phyloP scores from a whole-genome alignment of 2,888 invertebrate genomes.

The Melinaea marsaeus region DNA sequence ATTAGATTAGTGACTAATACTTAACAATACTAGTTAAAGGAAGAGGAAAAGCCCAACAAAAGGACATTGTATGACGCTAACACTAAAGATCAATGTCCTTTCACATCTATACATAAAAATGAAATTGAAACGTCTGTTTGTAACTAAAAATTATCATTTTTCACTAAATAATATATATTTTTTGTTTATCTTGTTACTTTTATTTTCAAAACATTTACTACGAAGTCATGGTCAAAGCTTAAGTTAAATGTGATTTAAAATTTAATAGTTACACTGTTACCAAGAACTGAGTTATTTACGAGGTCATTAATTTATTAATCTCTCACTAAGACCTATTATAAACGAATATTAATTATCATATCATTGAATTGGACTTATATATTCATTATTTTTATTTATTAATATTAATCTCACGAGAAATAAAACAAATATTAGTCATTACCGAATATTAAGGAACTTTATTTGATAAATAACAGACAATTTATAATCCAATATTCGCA shows the following conservation, averaged over 20 bases:
- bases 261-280: background rate
- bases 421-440: constrained; percentile 27
- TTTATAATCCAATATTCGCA: constrained; percentile 44
- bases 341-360: background rate
- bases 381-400: background rate
- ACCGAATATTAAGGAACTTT: constrained; percentile 69
- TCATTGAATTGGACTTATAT: background rate
- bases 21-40: constrained; percentile 17
- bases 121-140: no score
- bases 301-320: background rate
- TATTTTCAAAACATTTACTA: no score
- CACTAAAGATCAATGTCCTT: background rate
- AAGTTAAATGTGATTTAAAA: background rate
- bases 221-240: no score
- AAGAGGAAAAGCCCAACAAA: constrained; percentile 26
- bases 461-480: constrained; percentile 71
- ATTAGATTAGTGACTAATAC: constrained; percentile 11
- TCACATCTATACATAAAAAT: background rate
- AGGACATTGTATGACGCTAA: constrained; percentile 5
- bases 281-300: background rate
- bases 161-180: no score
- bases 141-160: no score
- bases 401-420: constrained; percentile 9
- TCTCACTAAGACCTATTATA: background rate
- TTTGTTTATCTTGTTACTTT: no score